phyloP scores from a whole-genome alignment of 1,140 invertebrate species.

The Scaptomyza montana region DNA sequence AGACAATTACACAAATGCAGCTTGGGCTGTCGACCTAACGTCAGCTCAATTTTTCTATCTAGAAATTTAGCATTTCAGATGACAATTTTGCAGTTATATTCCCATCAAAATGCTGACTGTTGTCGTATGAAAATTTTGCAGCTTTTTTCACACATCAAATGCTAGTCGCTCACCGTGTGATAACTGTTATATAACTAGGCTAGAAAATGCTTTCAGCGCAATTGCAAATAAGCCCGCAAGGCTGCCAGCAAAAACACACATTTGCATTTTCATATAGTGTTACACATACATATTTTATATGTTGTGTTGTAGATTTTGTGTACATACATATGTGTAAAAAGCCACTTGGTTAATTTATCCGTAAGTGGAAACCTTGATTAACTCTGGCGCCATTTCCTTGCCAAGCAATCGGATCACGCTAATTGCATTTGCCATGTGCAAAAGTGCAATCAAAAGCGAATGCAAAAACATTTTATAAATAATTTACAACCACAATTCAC shows the following conservation, averaged over 20 bases:
- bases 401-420: slow-evolving; percentile 52
- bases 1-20: slow-evolving; percentile 22
- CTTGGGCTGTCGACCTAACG: not conserved
- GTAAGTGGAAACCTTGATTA: slow-evolving; percentile 67
- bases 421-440: slow-evolving; percentile 65
- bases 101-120: not conserved
- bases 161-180: not conserved
- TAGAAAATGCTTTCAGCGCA: slow-evolving; percentile 7
- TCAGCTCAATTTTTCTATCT: not conserved
- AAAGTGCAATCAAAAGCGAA: slow-evolving; percentile 12
- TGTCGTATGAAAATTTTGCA: slow-evolving; percentile 9
- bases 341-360: slow-evolving; percentile 58
- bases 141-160: slow-evolving; percentile 11
- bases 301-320: slow-evolving; percentile 14
- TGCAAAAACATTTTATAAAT: slow-evolving; percentile 61
- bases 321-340: not conserved
- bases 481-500: slow-evolving; percentile 63
- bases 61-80: not conserved
- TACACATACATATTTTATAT: not conserved
- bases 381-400: slow-evolving; percentile 60
- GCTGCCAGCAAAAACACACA: not conserved
- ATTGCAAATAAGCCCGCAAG: not conserved
- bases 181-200: not conserved
- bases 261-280: slow-evolving; percentile 20
- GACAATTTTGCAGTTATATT: slow-evolving; percentile 13